Evolutionary conservation across 1,140 invertebrate genomes (phyloP), one percentile per base, ranked within the genome.

Genomic region (Brachionus asplanchnoidis): DNA sequence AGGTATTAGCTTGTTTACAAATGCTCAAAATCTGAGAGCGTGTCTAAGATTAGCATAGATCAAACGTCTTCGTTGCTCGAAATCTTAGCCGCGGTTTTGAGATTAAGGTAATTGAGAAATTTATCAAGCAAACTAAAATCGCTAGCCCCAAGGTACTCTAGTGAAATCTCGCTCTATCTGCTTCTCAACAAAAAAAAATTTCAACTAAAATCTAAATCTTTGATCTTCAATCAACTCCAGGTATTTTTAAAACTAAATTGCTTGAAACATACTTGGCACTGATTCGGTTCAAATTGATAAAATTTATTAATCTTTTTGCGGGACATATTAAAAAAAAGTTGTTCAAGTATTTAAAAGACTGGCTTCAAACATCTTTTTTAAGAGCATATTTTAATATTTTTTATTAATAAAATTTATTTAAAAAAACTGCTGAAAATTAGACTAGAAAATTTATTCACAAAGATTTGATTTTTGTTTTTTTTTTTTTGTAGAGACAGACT

Each of bases 1-100:
- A 68, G 66, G 66, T 68, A 68, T 68, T 68, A 68, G 12, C 32
- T 40, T 68, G 66, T 68, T 68, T 68, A 68, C 66, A 68, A 68
- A 68, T 68, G 26, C 66, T 40, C 36, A 68, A 68, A 68, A 68
- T 68, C 32, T 32, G n/a, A 20, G 20, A 60, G 53, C 66, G n/a
- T 68, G 32, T 68, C 66, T 68, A 40, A 32, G 66, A 68, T 68
- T 68, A 68, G 66, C 28, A 28, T 68, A 68, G 66, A 68, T 68
- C 66, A 68, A 68, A 68, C 23, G 66, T 68, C 23, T 60, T 8
- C 20, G 23, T 68, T 23, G 36, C 9, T 32, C 32, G 14, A 68
- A 68, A 68, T 68, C 66, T 68, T 68, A 68, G n/a, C 32, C 66
- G 66, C 26, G 32, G 32, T 68, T 68, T 23, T 26, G 23, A 68